Evolutionary conservation across 2,888 invertebrate species (phyloP).

Genomic region (Phortica okadai): DNA sequence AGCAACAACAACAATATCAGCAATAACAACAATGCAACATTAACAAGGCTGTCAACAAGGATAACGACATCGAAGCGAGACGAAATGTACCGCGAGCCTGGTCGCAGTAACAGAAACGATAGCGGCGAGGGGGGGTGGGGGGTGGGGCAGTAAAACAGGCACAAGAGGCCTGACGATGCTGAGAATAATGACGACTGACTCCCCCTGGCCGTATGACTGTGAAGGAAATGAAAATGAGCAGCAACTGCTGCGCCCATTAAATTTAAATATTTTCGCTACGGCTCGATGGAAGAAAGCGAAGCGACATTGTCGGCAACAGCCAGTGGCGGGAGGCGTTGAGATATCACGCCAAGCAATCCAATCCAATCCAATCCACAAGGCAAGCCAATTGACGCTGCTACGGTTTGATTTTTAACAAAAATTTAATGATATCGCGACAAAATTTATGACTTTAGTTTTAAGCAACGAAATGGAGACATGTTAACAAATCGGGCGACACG

Average conservation of each 20-base stretch:
- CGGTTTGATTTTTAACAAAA: slow-evolving; percentile 68
- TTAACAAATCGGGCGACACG: neutral
- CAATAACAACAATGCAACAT: slow-evolving; percentile 69
- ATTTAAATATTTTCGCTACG: slow-evolving; percentile 25
- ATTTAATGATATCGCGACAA: slow-evolving; percentile 68
- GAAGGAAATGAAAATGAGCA: slow-evolving; percentile 4
- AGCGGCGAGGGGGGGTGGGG: neutral
- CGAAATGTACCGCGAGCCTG: too few species aligned
- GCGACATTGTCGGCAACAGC: slow-evolving; percentile 27
- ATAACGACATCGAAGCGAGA: slow-evolving; percentile 53
- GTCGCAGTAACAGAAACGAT: slow-evolving; percentile 22
- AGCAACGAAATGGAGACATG: neutral
- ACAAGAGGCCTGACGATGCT: neutral
- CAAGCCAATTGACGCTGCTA: slow-evolving; percentile 69
- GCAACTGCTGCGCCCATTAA: slow-evolving; percentile 29
- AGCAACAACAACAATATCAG: slow-evolving; percentile 57
- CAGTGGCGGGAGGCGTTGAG: slow-evolving; percentile 25
- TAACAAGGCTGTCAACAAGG: slow-evolving; percentile 70
- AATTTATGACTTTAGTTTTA: slow-evolving; percentile 55
- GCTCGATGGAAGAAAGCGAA: slow-evolving; percentile 21
- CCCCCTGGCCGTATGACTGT: neutral
- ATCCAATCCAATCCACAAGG: slow-evolving; percentile 45
- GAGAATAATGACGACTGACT: neutral
- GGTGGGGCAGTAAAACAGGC: slow-evolving; percentile 1
- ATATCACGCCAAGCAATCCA: neutral